Evolutionary conservation across 92 coral and sea anemone genomes (phyloP), one percentile per base, ranked within the genome.

Genomic region (Pocillopora grandis): DNA sequence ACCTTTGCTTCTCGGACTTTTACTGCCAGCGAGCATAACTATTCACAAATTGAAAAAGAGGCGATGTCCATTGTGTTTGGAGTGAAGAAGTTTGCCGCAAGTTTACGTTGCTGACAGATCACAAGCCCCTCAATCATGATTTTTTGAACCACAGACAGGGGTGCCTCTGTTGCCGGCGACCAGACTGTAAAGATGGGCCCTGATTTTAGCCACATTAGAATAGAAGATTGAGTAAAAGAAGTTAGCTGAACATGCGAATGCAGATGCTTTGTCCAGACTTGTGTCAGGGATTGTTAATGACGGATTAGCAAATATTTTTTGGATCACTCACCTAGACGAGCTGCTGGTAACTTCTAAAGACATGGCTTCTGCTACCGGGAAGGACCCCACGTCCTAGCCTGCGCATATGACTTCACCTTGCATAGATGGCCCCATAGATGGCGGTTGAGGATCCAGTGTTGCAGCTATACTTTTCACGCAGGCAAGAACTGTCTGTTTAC

Each of bases 91-190:
- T 60, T 62, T 92, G 89, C 1, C n/a, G 92, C 27, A 80, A 71
- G 66, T 89, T 91, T 36, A 68, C 85, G 55, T 60, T 92, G 72
- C 84, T 75, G 58, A 89, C 90, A 20, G 88, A 91, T 65, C 90
- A 91, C 55, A 56, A 83, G 78, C 21, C 21, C 94, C 5, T 89
- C 85, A 15, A 31, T 89, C 63, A 71, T 85, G 23, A 82, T 21
- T 87, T 12, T 77, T 90, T 57, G 90, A 88, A 37, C 88, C 89
- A 36, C 84, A 89, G 89, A 62, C 60, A 61, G 89, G 80, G 18
- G 84, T 86, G 21, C 92, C 89, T 23, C 72, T 89, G 10, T 52
- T 84, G 72, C 86, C 86, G 37, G 94, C 92, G 1, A 90, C 88
- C 27, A 66, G 88, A 9, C 72, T 89, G 36, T 88, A 82, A 66